These are phyloP conservation scores for Morelia viridis DNA, from an alignment of 2,797 vertebrate genomes.

Conservation along the genomic window DNA sequence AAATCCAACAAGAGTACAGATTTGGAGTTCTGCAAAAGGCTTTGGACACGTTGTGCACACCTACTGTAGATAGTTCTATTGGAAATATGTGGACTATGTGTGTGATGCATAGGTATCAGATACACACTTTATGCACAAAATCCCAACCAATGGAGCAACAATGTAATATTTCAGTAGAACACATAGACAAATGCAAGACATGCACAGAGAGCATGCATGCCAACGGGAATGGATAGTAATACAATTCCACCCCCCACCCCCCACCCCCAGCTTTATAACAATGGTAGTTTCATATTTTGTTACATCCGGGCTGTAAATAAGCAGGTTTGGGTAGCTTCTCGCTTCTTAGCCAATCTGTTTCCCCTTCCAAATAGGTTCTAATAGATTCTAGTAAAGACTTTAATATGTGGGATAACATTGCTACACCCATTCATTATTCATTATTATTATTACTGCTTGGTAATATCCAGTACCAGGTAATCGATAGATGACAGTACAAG, in stretches of 20 bases:
- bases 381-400: background rate
- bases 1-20: background rate
- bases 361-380: background rate
- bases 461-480: background rate
- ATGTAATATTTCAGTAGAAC: background rate
- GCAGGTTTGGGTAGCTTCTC: background rate
- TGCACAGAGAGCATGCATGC: background rate
- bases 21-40: background rate
- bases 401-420: background rate
- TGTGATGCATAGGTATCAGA: background rate
- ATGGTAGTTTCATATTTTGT: background rate
- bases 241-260: background rate
- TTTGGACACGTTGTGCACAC: background rate
- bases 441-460: slow-evolving; percentile 1
- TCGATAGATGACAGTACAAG: background rate
- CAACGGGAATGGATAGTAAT: background rate
- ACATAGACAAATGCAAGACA: background rate
- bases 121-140: background rate
- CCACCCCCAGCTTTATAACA: background rate
- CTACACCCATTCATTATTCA: slow-evolving; percentile 7
- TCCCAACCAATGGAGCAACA: background rate
- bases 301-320: background rate
- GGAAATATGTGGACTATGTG: background rate
- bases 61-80: background rate
- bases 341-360: background rate